Evolutionary conservation across 2,888 invertebrate species (phyloP).

Genomic region (Sarcophaga subvicina): DNA sequence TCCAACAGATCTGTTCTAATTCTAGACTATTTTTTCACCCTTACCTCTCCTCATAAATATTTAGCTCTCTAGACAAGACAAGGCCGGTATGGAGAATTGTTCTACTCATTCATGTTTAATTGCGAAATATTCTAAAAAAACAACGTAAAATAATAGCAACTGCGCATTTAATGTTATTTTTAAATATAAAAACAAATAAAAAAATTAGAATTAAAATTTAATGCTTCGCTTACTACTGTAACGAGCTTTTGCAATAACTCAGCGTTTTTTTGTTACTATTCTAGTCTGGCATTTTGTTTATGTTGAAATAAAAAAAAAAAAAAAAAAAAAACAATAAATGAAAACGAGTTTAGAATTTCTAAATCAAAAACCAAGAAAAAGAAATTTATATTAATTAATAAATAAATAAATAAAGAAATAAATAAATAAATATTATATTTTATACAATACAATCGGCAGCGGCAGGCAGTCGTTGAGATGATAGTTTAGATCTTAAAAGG

Average conservation of each 20-base stretch:
- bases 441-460: neutral
- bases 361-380: conserved; percentile 13
- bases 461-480: too few relatives aligned
- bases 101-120: neutral
- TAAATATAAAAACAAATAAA: neutral
- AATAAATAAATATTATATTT: neutral
- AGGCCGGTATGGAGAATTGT: neutral
- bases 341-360: conserved; percentile 54
- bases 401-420: neutral
- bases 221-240: conserved; percentile 48
- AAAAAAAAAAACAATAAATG: neutral
- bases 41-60: neutral
- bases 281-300: neutral
- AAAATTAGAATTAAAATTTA: conserved; percentile 29
- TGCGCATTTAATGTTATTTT: conserved; percentile 39
- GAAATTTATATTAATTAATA: neutral
- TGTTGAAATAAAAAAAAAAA: neutral
- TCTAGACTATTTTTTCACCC: neutral
- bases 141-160: conserved; percentile 41
- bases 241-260: conserved; percentile 1
- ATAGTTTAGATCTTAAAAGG: too few relatives aligned
- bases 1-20: neutral
- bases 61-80: neutral
- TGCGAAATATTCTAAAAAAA: neutral
- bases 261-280: neutral